These are phyloP conservation scores for Crenuchus spilurus DNA, from an alignment of 2,797 vertebrate species.

Conservation along the genomic window DNA sequence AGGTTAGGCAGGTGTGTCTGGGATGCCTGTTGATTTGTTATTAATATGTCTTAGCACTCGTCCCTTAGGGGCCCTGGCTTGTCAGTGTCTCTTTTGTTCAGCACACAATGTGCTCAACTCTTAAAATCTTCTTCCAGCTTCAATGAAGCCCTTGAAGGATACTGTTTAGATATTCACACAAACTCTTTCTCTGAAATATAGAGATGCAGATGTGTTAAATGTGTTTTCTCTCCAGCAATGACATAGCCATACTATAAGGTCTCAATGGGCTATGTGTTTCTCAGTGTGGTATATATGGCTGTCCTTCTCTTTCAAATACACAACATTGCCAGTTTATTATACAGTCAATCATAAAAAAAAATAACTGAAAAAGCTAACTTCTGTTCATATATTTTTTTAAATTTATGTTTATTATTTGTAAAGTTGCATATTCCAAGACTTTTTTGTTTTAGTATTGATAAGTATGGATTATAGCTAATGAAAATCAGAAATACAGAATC, in stretches of 20 bases:
- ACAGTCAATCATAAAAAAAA: too few species aligned
- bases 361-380: too few species aligned
- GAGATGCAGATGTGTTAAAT: not conserved
- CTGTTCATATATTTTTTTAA: too few species aligned
- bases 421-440: too few species aligned
- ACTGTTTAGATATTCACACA: not conserved
- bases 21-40: conserved; percentile 23
- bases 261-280: not conserved
- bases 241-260: not conserved
- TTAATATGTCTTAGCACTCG: conserved; percentile 45
- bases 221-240: not conserved
- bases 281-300: not conserved
- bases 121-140: not conserved
- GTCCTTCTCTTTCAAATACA: too few species aligned
- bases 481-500: too few species aligned
- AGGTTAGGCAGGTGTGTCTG: conserved; percentile 33
- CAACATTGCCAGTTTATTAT: too few species aligned
- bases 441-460: too few species aligned
- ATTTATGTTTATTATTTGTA: too few species aligned
- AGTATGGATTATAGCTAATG: too few species aligned
- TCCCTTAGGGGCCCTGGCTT: conserved; percentile 25
- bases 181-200: not conserved
- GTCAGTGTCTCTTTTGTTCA: conserved; percentile 36
- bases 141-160: not conserved
- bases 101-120: not conserved